phyloP scores from a whole-genome alignment of 2,797 vertebrate genomes.

The Dromococcyx pavoninus region DNA sequence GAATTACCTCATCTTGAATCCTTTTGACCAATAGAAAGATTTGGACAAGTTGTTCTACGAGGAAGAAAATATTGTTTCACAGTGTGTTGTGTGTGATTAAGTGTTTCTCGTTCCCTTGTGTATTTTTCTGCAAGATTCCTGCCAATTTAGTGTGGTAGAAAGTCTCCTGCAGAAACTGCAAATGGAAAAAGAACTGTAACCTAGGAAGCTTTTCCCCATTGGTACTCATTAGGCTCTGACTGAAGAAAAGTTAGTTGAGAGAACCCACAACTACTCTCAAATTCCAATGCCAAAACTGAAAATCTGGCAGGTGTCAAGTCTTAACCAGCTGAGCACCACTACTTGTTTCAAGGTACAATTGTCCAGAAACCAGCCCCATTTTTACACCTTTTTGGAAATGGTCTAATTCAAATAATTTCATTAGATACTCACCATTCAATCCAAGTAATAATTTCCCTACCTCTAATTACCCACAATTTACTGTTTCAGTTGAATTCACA shows the following conservation, averaged over 20 bases:
- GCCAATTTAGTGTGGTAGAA: neutral
- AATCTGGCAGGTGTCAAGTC: neutral
- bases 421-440: neutral
- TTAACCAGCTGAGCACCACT: neutral
- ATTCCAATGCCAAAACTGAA: neutral
- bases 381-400: neutral
- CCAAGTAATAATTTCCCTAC: neutral
- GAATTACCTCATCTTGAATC: neutral
- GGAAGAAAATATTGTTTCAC: neutral
- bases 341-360: neutral
- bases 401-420: neutral
- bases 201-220: neutral
- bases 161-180: neutral
- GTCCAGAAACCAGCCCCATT: neutral
- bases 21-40: neutral
- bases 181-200: neutral
- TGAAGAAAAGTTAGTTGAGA: neutral
- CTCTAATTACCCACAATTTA: neutral
- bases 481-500: neutral
- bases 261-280: neutral
- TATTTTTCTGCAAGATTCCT: neutral
- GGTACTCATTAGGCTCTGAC: neutral
- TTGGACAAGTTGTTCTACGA: neutral
- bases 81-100: neutral
- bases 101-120: neutral